These are phyloP conservation scores for Zaprionus ornatus DNA, from an alignment of 1,140 invertebrate species.

Conservation along the genomic window DNA sequence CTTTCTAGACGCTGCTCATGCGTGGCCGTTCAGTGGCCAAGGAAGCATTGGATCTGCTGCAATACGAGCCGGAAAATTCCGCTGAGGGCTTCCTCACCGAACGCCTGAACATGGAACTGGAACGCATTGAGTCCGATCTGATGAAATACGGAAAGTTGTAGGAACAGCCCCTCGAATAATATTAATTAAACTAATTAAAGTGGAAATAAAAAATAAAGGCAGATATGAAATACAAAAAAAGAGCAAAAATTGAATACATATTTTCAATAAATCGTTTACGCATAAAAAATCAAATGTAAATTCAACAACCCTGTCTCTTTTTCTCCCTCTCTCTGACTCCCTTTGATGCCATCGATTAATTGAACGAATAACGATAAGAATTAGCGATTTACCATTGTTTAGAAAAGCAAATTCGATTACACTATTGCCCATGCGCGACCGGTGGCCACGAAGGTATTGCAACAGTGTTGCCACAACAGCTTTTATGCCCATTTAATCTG, in stretches of 20 bases:
- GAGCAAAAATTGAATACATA: slow-evolving; percentile 64
- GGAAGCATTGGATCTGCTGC: slow-evolving; percentile 87
- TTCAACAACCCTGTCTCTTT: background rate
- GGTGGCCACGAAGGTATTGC: too few species aligned
- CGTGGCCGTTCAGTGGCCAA: slow-evolving; percentile 86
- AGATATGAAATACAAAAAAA: slow-evolving; percentile 15
- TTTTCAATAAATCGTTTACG: slow-evolving; percentile 79
- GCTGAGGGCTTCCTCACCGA: slow-evolving; percentile 89
- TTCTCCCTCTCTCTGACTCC: background rate
- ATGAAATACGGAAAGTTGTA: slow-evolving; percentile 63
- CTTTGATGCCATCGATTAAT: background rate
- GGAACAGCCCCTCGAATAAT: background rate
- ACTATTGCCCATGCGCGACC: too few species aligned
- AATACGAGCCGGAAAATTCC: slow-evolving; percentile 88
- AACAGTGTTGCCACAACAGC: too few species aligned
- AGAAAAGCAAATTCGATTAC: background rate
- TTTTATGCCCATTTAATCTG: too few species aligned
- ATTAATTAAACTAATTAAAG: slow-evolving; percentile 34
- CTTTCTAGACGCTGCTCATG: slow-evolving; percentile 74
- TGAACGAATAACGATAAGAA: background rate
- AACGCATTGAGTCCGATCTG: slow-evolving; percentile 72
- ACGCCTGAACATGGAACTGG: slow-evolving; percentile 66
- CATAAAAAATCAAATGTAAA: slow-evolving; percentile 46
- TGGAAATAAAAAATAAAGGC: background rate
- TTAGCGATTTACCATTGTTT: background rate